Evolutionary conservation across 2,888 invertebrate genomes (phyloP), one percentile per base, ranked within the genome.

Genomic region (Drosophila meridionalis): DNA sequence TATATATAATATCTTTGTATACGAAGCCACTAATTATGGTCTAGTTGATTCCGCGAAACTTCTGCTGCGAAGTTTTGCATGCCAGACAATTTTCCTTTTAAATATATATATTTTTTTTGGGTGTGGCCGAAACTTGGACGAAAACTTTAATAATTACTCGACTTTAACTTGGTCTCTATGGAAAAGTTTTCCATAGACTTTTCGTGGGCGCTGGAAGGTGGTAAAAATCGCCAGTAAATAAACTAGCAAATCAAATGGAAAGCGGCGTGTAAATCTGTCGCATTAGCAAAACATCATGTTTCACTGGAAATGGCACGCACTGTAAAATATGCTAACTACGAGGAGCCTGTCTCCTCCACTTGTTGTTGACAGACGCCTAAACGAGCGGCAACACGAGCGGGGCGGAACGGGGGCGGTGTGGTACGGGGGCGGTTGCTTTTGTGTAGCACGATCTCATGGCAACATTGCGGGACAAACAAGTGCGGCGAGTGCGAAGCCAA

Each of bases 211-310:
- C 4, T 7, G 36, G 28, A 2, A 32, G 6, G n/a, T 2, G 36
- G 30, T 4, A 12, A 52, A 36, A 52, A n/a, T 28, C 20, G n/a
- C 50, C 55, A 26, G 38, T 55, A 60, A 63, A 63, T 64, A 61
- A 70, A 82, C 74, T 77, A 60, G 52, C 67, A 85, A 78, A 88
- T 78, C 72, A 69, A 84, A 89, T 76, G 75, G 71, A 73, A 73
- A 70, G 70, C 73, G 69, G 56, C 75, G 70, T 69, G 74, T 69
- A 90, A 90, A 92, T 92, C 92, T 91, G 81, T 75, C 68, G 91
- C 91, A 92, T 92, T 92, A 92, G 90, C 89, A 82, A 91, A 91
- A 91, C 83, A 90, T 87, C 92, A 92, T 92, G 92, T 90, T 88
- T 82, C 80, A 76, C 76, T 83, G 69, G 78, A 87, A 90, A 89